Base-by-base conservation (phyloP, 2,888 invertebrate genomes). In the Elegia similella region DNA sequence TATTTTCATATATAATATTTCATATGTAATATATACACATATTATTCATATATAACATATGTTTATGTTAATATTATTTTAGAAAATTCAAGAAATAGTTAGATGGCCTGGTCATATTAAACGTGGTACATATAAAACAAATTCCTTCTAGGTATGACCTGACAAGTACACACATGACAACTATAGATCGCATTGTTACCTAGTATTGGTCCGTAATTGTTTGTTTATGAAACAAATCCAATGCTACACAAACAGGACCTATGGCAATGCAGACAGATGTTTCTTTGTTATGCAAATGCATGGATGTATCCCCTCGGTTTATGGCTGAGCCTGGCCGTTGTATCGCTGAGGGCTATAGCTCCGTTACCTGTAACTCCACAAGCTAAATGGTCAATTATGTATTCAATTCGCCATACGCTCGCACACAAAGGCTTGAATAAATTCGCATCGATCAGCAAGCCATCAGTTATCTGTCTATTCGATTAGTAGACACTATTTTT, bases 371-470 rank as follows among this genome's bases (percentile, higher is more conserved):
- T 84, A 84, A 84, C 83, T 68, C 68, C 75, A 81, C 84, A 81
- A 76, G 83, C 81, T 82, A 83, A 85, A 83, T 81, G 82, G 75
- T 78, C 85, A 85, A 86, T 86, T 85, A 84, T 78, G 71, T 73
- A 78, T 72, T 75, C 65, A 69, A 56, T 66, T 70, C 71, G 69
- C 68, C 68, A 56, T 64, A 66, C 69, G 58, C 62, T 61, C 59
- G 65, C 61, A 66, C 69, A 79, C 76, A 78, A 75, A 75, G 77
- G 70, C 69, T 59, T 54, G 68, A 69, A 71, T 66, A 62, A 70
- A 74, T 73, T 69, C 64, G 62, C 61, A 71, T 70, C 67, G 61
- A 59, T 64, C 60, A 57, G 56, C 57, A 57, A 58, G 58, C 58
- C 54, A 43, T 61, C 59, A 55, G 52, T 54, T 56, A 43, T 60